Base-by-base conservation (phyloP, 2,888 invertebrate genomes). In the Xylota sylvarum region DNA sequence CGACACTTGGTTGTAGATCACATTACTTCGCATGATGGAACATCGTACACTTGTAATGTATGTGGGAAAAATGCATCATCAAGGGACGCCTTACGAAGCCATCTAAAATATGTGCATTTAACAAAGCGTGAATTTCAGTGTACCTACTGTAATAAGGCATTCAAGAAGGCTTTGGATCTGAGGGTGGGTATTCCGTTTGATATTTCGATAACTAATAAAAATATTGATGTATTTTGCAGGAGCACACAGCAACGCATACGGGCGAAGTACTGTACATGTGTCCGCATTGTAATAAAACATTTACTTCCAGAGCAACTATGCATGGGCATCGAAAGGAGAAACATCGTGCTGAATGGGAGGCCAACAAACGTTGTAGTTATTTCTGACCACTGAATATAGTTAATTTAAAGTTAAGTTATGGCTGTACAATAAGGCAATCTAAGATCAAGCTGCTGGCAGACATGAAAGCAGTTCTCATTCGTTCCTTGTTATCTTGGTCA, bases 91-190 rank as follows among this genome's bases (percentile, higher is more conserved):
- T 43, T 89, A 17, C 74, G 73, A 23, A 89, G 88, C 48, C 89
- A 89, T 60, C 65, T 86, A 1, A 72, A 79, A 9, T 88, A 88
- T 70, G 89, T 89, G 0, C 89, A 89, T 73, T 19, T 46, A 37
- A 80, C 87, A 3, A 46, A 43, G 5, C 32, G 58, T 5, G n/a
- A 48, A 32, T 90, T 90, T 52, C 89, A 89, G 5, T 90, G 90
- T 76, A 89, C 89, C 88, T 90, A 89, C 43, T 90, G 90, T 70
- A 90, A 90, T 6, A 90, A 90, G 19, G 89, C 90, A 5, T 90
- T 90, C 40, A 90, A 90, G 67, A 91, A 89, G 88, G 88, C 90
- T 23, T 37, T 76, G 4, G 69, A 62, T 23, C 17, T 82, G 1
- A 81, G 52, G 43, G 80, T 81, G 32, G n/a, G 17, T 35, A 35